These are phyloP conservation scores for Microcebus ravelobensis DNA, from an alignment of 2,113 vertebrate species.

Conservation along the genomic window DNA sequence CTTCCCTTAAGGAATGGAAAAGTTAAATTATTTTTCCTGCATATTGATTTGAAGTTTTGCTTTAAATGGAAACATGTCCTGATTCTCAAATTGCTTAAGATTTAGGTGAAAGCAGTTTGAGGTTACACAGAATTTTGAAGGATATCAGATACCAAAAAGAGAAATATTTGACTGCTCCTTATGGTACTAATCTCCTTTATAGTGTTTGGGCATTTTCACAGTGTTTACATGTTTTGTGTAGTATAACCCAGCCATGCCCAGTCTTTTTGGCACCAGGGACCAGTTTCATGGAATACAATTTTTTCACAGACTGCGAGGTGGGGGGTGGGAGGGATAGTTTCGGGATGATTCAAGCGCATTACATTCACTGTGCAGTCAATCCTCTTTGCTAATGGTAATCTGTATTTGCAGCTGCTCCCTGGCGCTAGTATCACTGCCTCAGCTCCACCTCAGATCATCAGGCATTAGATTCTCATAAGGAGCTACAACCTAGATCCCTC, in stretches of 20 bases:
- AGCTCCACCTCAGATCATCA: too few species aligned
- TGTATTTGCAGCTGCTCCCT: too few species aligned
- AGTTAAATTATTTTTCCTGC: not conserved
- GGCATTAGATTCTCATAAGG: too few species aligned
- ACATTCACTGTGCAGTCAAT: too few species aligned
- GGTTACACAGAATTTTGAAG: not conserved
- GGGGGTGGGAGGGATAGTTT: too few species aligned
- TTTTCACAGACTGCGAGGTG: too few species aligned
- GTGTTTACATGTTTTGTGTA: not conserved
- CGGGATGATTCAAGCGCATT: too few species aligned
- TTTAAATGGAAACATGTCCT: constrained; percentile 39
- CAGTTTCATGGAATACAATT: too few species aligned
- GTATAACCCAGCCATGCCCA: not conserved
- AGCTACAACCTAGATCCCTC: too few species aligned
- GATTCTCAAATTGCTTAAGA: constrained; percentile 18
- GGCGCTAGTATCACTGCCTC: too few species aligned
- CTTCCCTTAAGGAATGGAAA: constrained; percentile 47
- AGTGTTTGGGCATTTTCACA: not conserved
- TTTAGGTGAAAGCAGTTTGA: constrained; percentile 52
- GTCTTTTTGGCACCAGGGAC: too few species aligned
- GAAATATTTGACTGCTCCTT: not conserved
- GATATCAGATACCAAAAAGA: not conserved
- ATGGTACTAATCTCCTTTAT: not conserved
- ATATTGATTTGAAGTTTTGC: constrained; percentile 51
- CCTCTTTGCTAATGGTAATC: too few species aligned